Conservation (phyloP, 2,888 invertebrate species). For the Zelleria hepariella region DNA sequence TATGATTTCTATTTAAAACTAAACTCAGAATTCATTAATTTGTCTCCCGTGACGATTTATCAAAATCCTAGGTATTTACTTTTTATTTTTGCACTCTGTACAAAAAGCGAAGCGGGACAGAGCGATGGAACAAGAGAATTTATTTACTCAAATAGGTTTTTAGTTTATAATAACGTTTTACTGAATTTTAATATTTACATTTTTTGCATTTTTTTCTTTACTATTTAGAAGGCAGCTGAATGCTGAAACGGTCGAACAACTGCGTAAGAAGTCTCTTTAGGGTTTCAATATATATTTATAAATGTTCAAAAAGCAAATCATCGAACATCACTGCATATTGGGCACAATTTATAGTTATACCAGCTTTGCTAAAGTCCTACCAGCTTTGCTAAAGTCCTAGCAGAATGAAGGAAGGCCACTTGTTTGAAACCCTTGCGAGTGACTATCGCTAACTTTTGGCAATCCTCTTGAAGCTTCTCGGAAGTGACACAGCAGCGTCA, state of each 20-base stretch:
- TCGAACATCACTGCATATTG: slow-evolving; percentile 72
- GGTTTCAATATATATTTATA: slow-evolving; percentile 49
- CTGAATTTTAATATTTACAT: slow-evolving; percentile 56
- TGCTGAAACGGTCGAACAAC: slow-evolving; percentile 47
- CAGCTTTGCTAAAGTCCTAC: slow-evolving; percentile 33
- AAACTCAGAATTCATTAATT: too few species aligned
- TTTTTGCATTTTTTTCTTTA: slow-evolving; percentile 61
- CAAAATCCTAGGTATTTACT: background rate
- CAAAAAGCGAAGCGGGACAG: slow-evolving; percentile 49
- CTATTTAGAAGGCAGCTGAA: slow-evolving; percentile 66
- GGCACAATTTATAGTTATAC: slow-evolving; percentile 62
- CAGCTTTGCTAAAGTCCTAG: slow-evolving; percentile 31
- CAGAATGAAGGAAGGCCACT: too few species aligned
- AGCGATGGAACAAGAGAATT: slow-evolving; percentile 71
- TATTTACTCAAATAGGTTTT: slow-evolving; percentile 70
- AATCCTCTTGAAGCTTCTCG: background rate
- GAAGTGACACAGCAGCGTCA: background rate
- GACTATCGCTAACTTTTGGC: background rate
- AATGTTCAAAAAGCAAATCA: slow-evolving; percentile 40
- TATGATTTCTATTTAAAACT: too few species aligned
- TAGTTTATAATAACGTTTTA: slow-evolving; percentile 55
- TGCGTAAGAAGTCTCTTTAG: slow-evolving; percentile 22
- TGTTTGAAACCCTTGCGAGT: slow-evolving; percentile 3
- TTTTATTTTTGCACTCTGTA: slow-evolving; percentile 64
- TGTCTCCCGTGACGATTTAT: background rate